Percentiles rank a stretch among this genome's conserved stretches.
phyloP scores from a whole-genome alignment of 2,797 vertebrate species.

The Acipenser transmontanus region DNA sequence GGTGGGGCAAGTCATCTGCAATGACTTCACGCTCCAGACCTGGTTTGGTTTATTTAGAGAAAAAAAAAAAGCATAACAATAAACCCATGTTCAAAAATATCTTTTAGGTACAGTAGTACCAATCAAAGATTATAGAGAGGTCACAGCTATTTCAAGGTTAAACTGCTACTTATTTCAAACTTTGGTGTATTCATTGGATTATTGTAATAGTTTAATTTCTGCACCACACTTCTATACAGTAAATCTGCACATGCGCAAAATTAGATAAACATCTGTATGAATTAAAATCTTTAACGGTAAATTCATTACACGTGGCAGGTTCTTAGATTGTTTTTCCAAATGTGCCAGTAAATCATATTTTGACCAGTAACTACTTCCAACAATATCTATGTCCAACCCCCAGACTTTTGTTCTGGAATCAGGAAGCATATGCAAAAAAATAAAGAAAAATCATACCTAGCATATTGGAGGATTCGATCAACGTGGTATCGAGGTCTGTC shows the following conservation, averaged over 20 bases:
- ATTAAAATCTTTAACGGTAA: too few relatives aligned
- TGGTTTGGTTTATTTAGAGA: conserved; percentile 33
- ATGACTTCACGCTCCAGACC: conserved; percentile 91
- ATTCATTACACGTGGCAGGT: too few relatives aligned
- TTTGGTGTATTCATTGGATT: conserved; percentile 6
- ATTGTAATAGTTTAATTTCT: conserved; percentile 20
- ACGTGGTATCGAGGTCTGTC: conserved; percentile 92
- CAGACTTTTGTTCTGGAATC: too few relatives aligned
- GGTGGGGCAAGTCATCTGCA: conserved; percentile 91
- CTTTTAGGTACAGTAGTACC: neutral
- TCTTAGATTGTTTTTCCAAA: too few relatives aligned
- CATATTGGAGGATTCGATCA: conserved; percentile 97
- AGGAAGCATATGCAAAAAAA: neutral
- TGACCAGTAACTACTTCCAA: too few relatives aligned
- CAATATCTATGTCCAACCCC: too few relatives aligned
- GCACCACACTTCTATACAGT: too few relatives aligned
- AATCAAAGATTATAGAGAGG: conserved; percentile 9
- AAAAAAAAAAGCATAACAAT: neutral
- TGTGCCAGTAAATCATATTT: too few relatives aligned
- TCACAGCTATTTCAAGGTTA: conserved; percentile 20
- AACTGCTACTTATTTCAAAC: conserved; percentile 25
- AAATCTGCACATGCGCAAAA: too few relatives aligned
- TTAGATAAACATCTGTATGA: too few relatives aligned
- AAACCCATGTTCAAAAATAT: neutral
- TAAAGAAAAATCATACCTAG: conserved; percentile 59